Base-by-base conservation (phyloP, 2,113 vertebrate species). In the Podiceps cristatus region DNA sequence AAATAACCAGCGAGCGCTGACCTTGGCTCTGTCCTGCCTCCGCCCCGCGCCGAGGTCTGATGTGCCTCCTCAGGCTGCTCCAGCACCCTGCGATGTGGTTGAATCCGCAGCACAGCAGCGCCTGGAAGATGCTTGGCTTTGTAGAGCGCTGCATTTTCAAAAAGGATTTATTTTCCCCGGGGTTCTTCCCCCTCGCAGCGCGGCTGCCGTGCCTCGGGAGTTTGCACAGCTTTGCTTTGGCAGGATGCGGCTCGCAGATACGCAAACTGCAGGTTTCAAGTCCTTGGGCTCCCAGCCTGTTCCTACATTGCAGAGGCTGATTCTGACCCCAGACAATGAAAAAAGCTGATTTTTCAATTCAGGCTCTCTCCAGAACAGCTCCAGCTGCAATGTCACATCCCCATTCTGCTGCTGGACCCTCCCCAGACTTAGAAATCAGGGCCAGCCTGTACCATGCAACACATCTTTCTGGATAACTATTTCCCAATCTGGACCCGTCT, bases 41-140 rank as follows among this genome's bases (percentile, higher is more conserved):
- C 40, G 76, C 83, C 77, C 86, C 2, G 0, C 0, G 2, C 92
- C 1, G 27, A 40, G 73, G 60, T 14, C 66, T 10, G 28, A 27
- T 6, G 60, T 3, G 47, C 49, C 63, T 28, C 71, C 60, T 33
- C 71, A 8, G 0, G 7, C n/a, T 2, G 12, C 82, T 77, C 86
- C 59, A 6, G 6, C 20, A 1, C 37, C 75, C 42, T 0, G 6
- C 1, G 37, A 40, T 0, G 8, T 3, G 74, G 66, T 7, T 0
- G 0, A 3, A 71, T 4, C 60, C 91, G 1, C 1, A 11, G 67
- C 76, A 6, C 33, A 9, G 42, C 55, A 52, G 60, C 50, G 45
- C 25, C 47, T 9, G 66, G 74, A 59, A 52, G 25, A 7, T 0
- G 5, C 37, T 27, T 1, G 6, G 71, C 71, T 86, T 66, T 33